Conservation (phyloP, 2,888 invertebrate species). For the Seira sanloemensis region DNA sequence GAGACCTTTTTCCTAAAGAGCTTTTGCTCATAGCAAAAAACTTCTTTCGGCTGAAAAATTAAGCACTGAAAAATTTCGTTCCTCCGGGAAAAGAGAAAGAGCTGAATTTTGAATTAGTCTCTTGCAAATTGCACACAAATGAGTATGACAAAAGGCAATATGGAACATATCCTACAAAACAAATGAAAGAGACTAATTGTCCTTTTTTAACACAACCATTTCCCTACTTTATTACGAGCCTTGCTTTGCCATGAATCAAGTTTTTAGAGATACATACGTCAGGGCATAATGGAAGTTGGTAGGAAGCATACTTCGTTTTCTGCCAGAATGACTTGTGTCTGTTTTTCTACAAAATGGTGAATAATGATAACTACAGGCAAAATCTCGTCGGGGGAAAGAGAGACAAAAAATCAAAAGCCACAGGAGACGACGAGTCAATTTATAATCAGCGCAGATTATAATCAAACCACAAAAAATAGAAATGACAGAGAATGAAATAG, state of each 20-base stretch:
- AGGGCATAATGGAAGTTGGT: too few relatives aligned
- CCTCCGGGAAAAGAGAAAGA: constrained; percentile 28
- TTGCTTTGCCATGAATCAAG: too few relatives aligned
- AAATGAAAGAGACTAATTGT: constrained; percentile 71
- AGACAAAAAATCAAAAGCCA: constrained; percentile 41
- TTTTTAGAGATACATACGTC: too few relatives aligned
- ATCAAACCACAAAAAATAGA: constrained; percentile 36
- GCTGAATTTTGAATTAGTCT: not conserved
- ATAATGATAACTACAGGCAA: constrained; percentile 55
- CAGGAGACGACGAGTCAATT: constrained; percentile 63
- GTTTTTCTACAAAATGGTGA: constrained; percentile 55
- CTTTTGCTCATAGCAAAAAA: not conserved
- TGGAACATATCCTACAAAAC: constrained; percentile 29
- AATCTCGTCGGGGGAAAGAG: not conserved
- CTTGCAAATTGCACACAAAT: not conserved
- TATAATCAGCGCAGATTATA: constrained; percentile 63
- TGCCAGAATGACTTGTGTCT: not conserved
- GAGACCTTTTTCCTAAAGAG: not conserved
- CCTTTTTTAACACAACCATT: constrained; percentile 52
- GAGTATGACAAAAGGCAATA: constrained; percentile 37
- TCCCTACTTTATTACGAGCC: constrained; percentile 53
- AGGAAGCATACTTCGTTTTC: not conserved
- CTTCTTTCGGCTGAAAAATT: not conserved
- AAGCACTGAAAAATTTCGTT: not conserved
- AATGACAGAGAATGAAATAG: constrained; percentile 32